These are phyloP conservation scores for Tetanocera ferruginea DNA, from an alignment of 2,888 invertebrate genomes.

Conservation along the genomic window DNA sequence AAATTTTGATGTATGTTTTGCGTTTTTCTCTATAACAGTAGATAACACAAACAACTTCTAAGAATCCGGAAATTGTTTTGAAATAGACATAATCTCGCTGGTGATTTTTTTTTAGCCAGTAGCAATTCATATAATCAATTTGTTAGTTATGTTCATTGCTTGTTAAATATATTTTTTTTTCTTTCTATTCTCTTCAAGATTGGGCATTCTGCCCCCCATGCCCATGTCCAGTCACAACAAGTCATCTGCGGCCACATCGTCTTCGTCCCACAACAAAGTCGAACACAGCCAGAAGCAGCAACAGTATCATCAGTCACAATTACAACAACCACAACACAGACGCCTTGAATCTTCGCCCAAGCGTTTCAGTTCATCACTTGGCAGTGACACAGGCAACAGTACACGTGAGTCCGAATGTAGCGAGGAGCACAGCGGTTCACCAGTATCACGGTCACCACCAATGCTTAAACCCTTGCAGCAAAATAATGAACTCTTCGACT, in stretches of 20 bases:
- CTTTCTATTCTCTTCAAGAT: constrained; percentile 47
- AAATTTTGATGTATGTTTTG: too few relatives aligned
- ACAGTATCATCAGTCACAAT: constrained; percentile 75
- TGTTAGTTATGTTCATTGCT: too few relatives aligned
- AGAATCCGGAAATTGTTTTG: too few relatives aligned
- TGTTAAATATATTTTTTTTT: not conserved
- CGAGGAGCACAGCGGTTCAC: constrained; percentile 73
- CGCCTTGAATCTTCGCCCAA: constrained; percentile 67
- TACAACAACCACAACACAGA: constrained; percentile 54
- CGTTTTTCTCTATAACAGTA: too few relatives aligned
- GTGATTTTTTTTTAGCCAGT: not conserved
- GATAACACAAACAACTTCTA: too few relatives aligned
- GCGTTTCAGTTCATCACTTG: constrained; percentile 80
- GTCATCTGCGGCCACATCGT: constrained; percentile 42
- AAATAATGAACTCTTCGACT: constrained; percentile 87
- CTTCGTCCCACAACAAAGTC: constrained; percentile 43
- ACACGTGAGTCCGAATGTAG: constrained; percentile 80
- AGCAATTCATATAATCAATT: not conserved
- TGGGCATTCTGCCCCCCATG: constrained; percentile 63
- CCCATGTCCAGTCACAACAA: constrained; percentile 51
- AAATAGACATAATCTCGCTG: too few relatives aligned
- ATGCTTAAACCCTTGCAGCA: constrained; percentile 63
- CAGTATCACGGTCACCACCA: constrained; percentile 65
- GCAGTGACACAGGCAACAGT: constrained; percentile 80
- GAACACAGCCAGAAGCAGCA: constrained; percentile 49